Evolutionary conservation across 92 coral and sea anemone genomes (phyloP).

Genomic region (Epizoanthus rinbou): DNA sequence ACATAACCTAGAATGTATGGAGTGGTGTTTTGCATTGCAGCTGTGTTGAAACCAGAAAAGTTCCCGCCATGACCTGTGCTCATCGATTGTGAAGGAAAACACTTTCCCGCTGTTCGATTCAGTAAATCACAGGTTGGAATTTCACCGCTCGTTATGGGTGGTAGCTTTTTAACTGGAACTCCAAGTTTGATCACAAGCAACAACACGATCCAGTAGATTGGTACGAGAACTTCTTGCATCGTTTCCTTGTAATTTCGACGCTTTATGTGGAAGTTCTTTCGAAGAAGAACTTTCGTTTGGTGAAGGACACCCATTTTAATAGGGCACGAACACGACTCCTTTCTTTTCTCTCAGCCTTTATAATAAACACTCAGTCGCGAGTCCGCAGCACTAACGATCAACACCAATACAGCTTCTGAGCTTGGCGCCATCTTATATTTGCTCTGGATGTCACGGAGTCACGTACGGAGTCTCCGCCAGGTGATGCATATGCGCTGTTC

Average conservation of each 20-base stretch:
- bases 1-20: slow-evolving; percentile 54
- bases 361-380: too few species aligned
- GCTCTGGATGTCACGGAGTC: too few species aligned
- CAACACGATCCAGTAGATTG: slow-evolving; percentile 75
- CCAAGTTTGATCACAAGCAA: slow-evolving; percentile 55
- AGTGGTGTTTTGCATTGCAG: slow-evolving; percentile 5
- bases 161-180: slow-evolving; percentile 34
- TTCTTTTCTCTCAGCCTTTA: not conserved
- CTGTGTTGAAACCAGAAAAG: not conserved
- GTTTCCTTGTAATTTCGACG: slow-evolving; percentile 75
- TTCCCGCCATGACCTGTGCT: not conserved
- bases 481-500: too few species aligned
- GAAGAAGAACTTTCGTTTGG: slow-evolving; percentile 73
- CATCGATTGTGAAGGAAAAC: slow-evolving; percentile 26
- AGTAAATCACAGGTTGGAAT: slow-evolving; percentile 58
- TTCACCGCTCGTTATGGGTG: slow-evolving; percentile 60
- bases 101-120: slow-evolving; percentile 33
- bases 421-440: not conserved
- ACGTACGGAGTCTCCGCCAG: too few species aligned
- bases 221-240: slow-evolving; percentile 77
- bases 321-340: not conserved
- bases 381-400: too few species aligned
- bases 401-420: not conserved
- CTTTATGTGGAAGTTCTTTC: slow-evolving; percentile 73
- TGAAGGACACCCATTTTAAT: slow-evolving; percentile 63